Percentiles rank a stretch among this genome's conserved stretches.
Conservation (phyloP, 2,113 vertebrate genomes). For the Geococcyx californianus region DNA sequence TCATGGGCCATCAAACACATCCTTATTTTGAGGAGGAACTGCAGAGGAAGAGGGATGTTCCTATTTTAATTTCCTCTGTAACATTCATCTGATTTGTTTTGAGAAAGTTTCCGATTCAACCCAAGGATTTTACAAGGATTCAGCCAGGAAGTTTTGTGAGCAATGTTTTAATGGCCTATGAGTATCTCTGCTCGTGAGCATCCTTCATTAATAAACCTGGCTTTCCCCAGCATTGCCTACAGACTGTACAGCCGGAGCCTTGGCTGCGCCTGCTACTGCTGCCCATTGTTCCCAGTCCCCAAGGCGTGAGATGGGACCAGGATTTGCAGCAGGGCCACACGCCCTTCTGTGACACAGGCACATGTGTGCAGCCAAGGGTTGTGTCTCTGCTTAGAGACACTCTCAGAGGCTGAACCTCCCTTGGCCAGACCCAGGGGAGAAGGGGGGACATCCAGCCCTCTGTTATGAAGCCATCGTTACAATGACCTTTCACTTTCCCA, state of each 20-base stretch:
- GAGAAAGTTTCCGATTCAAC: not conserved
- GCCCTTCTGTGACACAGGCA: not conserved
- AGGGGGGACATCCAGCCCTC: not conserved
- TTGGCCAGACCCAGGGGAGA: not conserved
- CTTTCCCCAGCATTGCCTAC: not conserved
- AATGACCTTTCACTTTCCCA: not conserved
- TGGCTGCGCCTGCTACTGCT: not conserved
- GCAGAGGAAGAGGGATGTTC: not conserved
- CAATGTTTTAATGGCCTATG: not conserved
- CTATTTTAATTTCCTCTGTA: not conserved
- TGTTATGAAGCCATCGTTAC: not conserved
- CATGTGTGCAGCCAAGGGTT: not conserved
- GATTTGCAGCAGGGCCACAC: not conserved
- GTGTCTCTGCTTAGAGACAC: not conserved
- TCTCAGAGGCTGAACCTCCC: not conserved
- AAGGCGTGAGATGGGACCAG: accelerated
- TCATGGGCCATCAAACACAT: not conserved
- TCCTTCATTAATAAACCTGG: not conserved
- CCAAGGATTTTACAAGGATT: not conserved
- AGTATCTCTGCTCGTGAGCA: not conserved
- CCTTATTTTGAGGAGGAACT: not conserved
- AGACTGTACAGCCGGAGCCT: not conserved
- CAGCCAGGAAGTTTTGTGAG: not conserved
- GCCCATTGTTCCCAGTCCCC: not conserved
- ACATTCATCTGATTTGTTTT: not conserved